These are phyloP conservation scores for Masnerella sp. DNA, from an alignment of 2,888 invertebrate species.

Conservation along the genomic window DNA sequence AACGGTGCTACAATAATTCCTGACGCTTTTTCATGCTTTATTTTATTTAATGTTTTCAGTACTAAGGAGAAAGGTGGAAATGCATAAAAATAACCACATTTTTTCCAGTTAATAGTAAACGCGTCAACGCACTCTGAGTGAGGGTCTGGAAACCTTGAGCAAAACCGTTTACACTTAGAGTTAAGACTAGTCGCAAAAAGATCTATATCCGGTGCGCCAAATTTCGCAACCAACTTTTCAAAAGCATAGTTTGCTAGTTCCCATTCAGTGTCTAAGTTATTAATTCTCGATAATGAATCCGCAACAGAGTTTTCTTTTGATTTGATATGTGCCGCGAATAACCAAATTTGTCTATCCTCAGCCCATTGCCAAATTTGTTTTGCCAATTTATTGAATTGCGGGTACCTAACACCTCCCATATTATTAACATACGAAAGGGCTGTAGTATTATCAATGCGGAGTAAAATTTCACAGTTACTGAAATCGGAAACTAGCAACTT, in stretches of 20 bases:
- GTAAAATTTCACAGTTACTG: slow-evolving; percentile 8
- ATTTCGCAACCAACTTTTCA: not conserved
- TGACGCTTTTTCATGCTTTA: slow-evolving; percentile 62
- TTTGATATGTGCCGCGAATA: slow-evolving; percentile 1
- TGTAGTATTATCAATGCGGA: slow-evolving; percentile 14
- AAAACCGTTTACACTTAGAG: not conserved
- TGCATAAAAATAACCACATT: slow-evolving; percentile 38
- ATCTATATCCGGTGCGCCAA: not conserved
- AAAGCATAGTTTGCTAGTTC: not conserved
- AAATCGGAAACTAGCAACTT: not conserved
- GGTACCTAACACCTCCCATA: slow-evolving; percentile 8
- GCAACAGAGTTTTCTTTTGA: slow-evolving; percentile 1
- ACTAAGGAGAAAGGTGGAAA: slow-evolving; percentile 18
- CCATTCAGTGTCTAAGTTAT: slow-evolving; percentile 19
- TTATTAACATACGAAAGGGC: slow-evolving; percentile 9
- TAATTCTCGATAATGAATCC: slow-evolving; percentile 14
- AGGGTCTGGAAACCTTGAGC: slow-evolving; percentile 26
- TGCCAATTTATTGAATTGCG: not conserved
- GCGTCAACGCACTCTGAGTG: slow-evolving; percentile 39
- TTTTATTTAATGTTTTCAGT: slow-evolving; percentile 32
- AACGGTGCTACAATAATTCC: slow-evolving; percentile 67
- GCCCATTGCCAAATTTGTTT: slow-evolving; percentile 19
- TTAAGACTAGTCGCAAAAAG: not conserved
- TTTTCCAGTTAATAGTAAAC: slow-evolving; percentile 44
- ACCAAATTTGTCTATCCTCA: not conserved